Conservation (phyloP, 2,113 vertebrate genomes). For the Tychaedon coryphoeus region DNA sequence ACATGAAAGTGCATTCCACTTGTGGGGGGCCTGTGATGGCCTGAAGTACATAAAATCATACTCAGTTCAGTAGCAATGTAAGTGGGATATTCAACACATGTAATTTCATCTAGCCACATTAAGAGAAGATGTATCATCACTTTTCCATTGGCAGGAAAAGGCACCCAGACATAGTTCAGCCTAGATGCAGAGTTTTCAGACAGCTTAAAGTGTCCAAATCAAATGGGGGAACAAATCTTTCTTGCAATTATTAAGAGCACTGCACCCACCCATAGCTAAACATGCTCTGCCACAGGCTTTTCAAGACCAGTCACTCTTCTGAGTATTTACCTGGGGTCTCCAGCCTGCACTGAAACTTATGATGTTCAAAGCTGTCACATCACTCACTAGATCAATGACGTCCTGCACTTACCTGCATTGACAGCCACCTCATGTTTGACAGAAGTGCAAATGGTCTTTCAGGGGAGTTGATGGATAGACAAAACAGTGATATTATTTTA, state of each 20-base stretch:
- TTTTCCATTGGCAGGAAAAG: neutral
- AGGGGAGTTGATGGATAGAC: neutral
- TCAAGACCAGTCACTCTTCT: neutral
- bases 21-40: neutral
- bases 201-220: neutral
- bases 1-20: neutral
- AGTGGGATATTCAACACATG: neutral
- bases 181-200: neutral
- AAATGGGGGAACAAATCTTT: neutral
- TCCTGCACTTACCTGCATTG: neutral
- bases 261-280: neutral
- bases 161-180: neutral
- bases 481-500: neutral
- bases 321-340: neutral
- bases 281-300: accelerated
- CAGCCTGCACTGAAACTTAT: neutral
- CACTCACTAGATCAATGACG: neutral
- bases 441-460: neutral
- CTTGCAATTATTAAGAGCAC: neutral
- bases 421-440: neutral
- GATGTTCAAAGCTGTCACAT: neutral
- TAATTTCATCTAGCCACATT: neutral
- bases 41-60: neutral
- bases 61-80: neutral
- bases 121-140: neutral